Evolutionary conservation across 2,888 invertebrate species (phyloP), one percentile per base, ranked within the genome.

Genomic region (Epinotia nisella): DNA sequence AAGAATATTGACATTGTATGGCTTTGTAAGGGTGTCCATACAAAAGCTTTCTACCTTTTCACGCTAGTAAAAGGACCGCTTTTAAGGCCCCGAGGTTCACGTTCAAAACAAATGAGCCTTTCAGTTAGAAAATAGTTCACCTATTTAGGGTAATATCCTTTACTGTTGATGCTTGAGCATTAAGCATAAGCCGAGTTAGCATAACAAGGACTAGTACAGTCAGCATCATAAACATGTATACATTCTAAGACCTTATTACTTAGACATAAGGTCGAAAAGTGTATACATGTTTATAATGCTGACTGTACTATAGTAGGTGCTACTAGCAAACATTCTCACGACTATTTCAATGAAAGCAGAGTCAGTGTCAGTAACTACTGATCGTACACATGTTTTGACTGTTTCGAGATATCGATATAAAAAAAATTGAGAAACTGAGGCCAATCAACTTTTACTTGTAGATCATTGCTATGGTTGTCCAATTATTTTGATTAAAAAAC

Each of bases 31-130:
- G 45, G 41, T 39, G 55, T 68, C 60, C 53, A 65, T 17, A 68
- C 72, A 68, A 72, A 62, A 72, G 72, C 72, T 72, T 72, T 68
- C 72, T 62, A 62, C 62, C 67, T 56, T 72, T 72, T 35, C 21
- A 67, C 13, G 3, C 24, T 7, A 61, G 61, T 72, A 56, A 72
- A 72, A 72, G 72, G 67, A 56, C 56, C 58, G 56, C 71, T 49
- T 70, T 70, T 53, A 62, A 45, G 45, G 67, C 60, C 59, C 15
- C 17, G 21, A 29, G 45, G 70, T 62, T 45, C 55, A 55, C 55
- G 53, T n/a, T 45, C 45, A 11, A 56, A 56, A 61, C 55, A 72
- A 72, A 72, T 24, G 41, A 55, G 49, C 19, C 66, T 55, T 71
- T 71, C 55, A 67, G 66, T 17, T 55, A 11, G 35, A 41, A 62